Evolutionary conservation across 2,888 invertebrate genomes (phyloP).

Genomic region (Lymantria dispar): DNA sequence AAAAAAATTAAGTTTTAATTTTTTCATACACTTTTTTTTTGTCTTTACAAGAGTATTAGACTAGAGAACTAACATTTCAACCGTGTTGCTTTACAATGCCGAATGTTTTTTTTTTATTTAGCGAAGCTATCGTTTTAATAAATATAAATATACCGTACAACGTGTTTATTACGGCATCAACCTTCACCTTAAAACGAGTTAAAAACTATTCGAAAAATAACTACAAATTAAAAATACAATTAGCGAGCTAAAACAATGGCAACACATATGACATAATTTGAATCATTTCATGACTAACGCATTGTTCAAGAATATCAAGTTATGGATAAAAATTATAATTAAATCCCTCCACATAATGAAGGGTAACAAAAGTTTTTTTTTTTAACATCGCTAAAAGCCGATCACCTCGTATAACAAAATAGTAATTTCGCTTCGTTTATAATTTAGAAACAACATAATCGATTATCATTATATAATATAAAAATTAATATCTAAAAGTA

Average conservation of each 20-base stretch:
- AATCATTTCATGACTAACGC: conserved; percentile 66
- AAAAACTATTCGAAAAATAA: conserved; percentile 56
- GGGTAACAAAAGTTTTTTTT: conserved; percentile 1
- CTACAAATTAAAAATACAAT: conserved; percentile 41
- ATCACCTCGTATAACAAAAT: conserved; percentile 24
- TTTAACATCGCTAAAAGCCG: conserved; percentile 15
- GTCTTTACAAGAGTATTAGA: conserved; percentile 78
- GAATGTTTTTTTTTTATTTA: conserved; percentile 53
- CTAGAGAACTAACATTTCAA: conserved; percentile 79
- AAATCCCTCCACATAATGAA: conserved; percentile 15
- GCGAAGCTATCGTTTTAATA: conserved; percentile 58
- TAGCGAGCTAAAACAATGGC: conserved; percentile 74
- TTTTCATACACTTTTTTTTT: conserved; percentile 70
- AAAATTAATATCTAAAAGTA: conserved; percentile 59
- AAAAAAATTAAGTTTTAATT: conserved; percentile 72
- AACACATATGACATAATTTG: conserved; percentile 68
- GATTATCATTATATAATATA: conserved; percentile 36
- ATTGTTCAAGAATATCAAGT: conserved; percentile 58
- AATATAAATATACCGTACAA: conserved; percentile 37
- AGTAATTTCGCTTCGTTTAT: conserved; percentile 15
- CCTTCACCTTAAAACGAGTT: conserved; percentile 53
- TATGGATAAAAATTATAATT: conserved; percentile 15
- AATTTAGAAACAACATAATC: conserved; percentile 36
- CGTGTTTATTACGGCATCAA: conserved; percentile 32
- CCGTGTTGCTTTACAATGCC: conserved; percentile 62